Percentiles rank a stretch among this genome's conserved stretches.
Evolutionary conservation across 2,888 invertebrate species (phyloP).

Genomic region (Parelbella ahira): DNA sequence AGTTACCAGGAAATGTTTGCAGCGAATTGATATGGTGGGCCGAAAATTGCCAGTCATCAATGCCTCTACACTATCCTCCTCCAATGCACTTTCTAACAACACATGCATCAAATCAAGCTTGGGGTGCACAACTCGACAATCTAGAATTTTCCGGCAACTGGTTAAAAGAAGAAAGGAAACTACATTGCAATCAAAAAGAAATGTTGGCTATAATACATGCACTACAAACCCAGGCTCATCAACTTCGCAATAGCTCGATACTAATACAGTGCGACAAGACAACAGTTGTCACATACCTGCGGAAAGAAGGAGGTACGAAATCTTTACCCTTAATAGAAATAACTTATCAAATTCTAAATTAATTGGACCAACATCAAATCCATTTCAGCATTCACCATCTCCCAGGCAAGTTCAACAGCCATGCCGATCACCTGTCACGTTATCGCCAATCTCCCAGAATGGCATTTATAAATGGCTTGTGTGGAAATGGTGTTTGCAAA

Average conservation of each 20-base stretch:
- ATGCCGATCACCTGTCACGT: constrained; percentile 24
- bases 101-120: constrained; percentile 25
- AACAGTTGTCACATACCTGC: constrained; percentile 24
- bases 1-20: not conserved
- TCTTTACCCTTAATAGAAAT: constrained; percentile 20
- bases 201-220: constrained; percentile 15
- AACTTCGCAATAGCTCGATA: constrained; percentile 10
- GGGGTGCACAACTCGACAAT: constrained; percentile 23
- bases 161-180: not conserved
- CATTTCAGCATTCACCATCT: constrained; percentile 21
- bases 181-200: constrained; percentile 24
- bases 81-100: constrained; percentile 24
- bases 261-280: constrained; percentile 26
- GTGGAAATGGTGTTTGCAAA: constrained; percentile 18
- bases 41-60: constrained; percentile 5
- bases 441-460: constrained; percentile 13
- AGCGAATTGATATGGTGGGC: constrained; percentile 26
- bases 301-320: constrained; percentile 26
- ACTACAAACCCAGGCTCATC: constrained; percentile 8
- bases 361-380: constrained; percentile 9
- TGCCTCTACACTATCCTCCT: constrained; percentile 16
- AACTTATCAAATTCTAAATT: constrained; percentile 13
- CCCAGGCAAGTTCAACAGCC: constrained; percentile 24
- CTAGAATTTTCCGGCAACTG: not conserved
- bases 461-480: constrained; percentile 15